Conservation (phyloP, 2,113 vertebrate species). For the Tetrao urogallus region DNA sequence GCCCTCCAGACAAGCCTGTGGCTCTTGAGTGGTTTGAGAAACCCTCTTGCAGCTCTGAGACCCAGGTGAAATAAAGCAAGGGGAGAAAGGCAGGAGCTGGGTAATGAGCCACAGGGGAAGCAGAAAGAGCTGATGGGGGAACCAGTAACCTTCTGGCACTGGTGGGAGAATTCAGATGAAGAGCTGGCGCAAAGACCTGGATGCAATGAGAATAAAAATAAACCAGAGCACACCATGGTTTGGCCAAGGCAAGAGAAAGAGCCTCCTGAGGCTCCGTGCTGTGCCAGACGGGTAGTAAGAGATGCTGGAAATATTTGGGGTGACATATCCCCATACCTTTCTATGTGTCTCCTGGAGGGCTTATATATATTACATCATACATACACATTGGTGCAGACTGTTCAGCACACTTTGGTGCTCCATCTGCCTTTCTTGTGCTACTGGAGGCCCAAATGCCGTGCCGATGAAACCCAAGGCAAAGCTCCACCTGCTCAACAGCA, state of each 20-base stretch:
- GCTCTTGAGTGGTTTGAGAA: conserved; percentile 10
- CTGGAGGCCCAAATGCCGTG: neutral
- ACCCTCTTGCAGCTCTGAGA: neutral
- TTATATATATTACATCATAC: neutral
- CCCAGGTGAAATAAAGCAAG: neutral
- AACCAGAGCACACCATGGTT: neutral
- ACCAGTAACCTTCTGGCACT: neutral
- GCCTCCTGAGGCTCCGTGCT: neutral
- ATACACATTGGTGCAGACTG: neutral
- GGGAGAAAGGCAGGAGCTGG: neutral
- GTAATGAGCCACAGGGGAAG: rapidly evolving
- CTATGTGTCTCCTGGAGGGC: neutral
- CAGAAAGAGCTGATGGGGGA: neutral
- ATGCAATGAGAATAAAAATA: rapidly evolving
- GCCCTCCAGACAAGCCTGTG: conserved; percentile 56
- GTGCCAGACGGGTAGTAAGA: neutral
- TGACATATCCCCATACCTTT: neutral
- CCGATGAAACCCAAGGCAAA: neutral
- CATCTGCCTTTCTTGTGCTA: neutral
- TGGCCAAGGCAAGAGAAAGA: neutral
- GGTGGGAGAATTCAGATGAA: neutral
- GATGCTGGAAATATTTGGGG: neutral
- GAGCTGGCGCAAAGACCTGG: neutral
- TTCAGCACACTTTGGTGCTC: neutral
- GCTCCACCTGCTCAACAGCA: neutral